These are phyloP conservation scores for Astreopora myriophthalma DNA, from an alignment of 64 coral and sea anemone genomes.

Conservation along the genomic window DNA sequence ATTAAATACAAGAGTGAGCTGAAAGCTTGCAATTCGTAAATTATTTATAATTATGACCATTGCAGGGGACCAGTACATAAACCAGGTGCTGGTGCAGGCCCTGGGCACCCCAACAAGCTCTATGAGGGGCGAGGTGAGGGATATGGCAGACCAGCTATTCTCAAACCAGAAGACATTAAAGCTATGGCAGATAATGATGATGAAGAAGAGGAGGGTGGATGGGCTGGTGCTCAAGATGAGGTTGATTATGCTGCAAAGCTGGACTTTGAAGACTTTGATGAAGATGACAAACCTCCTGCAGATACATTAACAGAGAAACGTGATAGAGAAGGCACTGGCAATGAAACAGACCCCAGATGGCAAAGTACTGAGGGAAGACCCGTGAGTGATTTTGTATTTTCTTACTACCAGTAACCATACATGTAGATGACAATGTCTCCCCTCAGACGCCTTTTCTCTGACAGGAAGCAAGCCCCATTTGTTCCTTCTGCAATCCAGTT, in stretches of 20 bases:
- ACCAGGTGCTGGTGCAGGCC: slow-evolving; percentile 51
- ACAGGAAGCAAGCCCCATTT: no score
- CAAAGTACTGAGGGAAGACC: slow-evolving; percentile 24
- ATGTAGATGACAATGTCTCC: no score
- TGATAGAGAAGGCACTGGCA: neutral
- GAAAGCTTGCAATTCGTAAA: neutral
- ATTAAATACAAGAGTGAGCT: neutral
- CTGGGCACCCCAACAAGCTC: slow-evolving; percentile 11
- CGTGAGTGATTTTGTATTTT: neutral
- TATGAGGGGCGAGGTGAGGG: slow-evolving; percentile 58
- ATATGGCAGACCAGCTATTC: slow-evolving; percentile 68
- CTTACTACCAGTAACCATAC: no score
- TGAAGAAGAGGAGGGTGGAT: slow-evolving; percentile 99
- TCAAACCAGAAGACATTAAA: slow-evolving; percentile 92
- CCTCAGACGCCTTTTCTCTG: no score
- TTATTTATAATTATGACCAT: neutral
- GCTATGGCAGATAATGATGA: slow-evolving; percentile 89
- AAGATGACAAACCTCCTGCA: slow-evolving; percentile 61
- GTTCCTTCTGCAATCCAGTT: no score
- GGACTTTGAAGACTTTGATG: slow-evolving; percentile 99
- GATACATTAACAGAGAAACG: neutral
- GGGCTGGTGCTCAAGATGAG: slow-evolving; percentile 97
- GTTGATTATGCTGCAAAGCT: slow-evolving; percentile 96
- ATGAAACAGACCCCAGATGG: slow-evolving; percentile 30
- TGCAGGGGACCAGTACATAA: slow-evolving; percentile 18